A percentile compares a stretch with the other conserved stretches of the same genome.
These are phyloP conservation scores for Lynx canadensis DNA, from an alignment of 2,113 vertebrate species.

Conservation along the genomic window DNA sequence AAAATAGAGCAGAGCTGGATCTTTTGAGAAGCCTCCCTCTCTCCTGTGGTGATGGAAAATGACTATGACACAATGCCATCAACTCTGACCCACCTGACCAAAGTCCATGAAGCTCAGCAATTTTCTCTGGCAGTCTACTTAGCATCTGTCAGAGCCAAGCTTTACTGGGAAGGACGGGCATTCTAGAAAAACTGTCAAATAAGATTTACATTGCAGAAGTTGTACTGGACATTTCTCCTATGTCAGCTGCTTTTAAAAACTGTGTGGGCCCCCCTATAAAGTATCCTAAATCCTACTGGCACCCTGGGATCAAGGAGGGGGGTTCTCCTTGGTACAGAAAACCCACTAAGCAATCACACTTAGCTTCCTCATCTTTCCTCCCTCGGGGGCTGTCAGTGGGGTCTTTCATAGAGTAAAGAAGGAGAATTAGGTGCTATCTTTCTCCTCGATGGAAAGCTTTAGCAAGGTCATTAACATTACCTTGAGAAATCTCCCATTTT, in stretches of 20 bases:
- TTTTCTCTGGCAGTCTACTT: constrained; percentile 52
- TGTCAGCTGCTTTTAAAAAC: constrained; percentile 21
- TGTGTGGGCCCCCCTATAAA: neutral
- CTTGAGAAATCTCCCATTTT: constrained; percentile 49
- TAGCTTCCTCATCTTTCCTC: neutral
- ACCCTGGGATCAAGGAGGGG: neutral
- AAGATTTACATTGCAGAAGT: constrained; percentile 37
- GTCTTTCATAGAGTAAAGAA: neutral
- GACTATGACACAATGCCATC: constrained; percentile 42
- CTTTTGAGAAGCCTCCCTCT: neutral
- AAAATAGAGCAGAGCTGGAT: neutral
- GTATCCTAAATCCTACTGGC: neutral
- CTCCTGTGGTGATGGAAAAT: constrained; percentile 55
- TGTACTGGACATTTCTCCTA: neutral
- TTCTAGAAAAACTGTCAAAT: constrained; percentile 60
- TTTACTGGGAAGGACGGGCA: constrained; percentile 25
- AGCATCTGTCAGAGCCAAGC: constrained; percentile 40
- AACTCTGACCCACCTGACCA: constrained; percentile 64
- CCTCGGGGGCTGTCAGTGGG: neutral
- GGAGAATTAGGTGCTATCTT: neutral
- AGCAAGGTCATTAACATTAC: neutral
- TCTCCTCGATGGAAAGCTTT: neutral
- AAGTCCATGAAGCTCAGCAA: constrained; percentile 34
- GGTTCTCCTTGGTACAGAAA: neutral
- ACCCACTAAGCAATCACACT: neutral